A percentile compares a stretch with the other conserved stretches of the same genome.
Evolutionary conservation across 2,797 vertebrate genomes (phyloP).

Genomic region (Neosilurus hyrtlii): DNA sequence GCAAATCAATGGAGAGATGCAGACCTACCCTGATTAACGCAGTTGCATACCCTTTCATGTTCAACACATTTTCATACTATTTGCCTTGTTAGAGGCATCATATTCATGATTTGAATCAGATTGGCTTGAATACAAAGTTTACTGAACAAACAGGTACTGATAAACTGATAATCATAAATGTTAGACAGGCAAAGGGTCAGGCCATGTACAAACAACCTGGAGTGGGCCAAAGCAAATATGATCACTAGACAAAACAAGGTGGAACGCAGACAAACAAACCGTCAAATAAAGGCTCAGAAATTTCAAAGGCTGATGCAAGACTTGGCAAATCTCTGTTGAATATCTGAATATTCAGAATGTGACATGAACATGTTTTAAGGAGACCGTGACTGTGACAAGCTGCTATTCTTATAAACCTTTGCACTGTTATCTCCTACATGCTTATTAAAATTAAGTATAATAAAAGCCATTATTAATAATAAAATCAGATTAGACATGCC

Average conservation of each 20-base stretch:
- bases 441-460: not conserved
- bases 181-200: not conserved
- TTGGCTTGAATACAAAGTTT: not conserved
- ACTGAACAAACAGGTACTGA: not conserved
- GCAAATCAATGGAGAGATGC: not conserved
- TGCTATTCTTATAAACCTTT: not conserved
- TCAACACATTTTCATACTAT: not conserved
- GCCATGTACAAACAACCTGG: not conserved
- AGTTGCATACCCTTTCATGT: not conserved
- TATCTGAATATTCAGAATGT: not conserved
- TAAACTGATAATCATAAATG: not conserved
- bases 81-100: not conserved
- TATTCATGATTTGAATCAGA: not conserved
- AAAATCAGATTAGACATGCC: not conserved
- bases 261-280: not conserved
- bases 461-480: not conserved
- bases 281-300: not conserved
- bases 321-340: not conserved
- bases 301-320: not conserved
- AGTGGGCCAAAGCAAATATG: not conserved
- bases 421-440: not conserved
- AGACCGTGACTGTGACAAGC: not conserved
- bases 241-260: not conserved
- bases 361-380: not conserved
- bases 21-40: not conserved